Percentiles rank a stretch among this genome's conserved stretches.
Evolutionary conservation across 2,797 vertebrate species (phyloP).

Genomic region (Paguma larvata): DNA sequence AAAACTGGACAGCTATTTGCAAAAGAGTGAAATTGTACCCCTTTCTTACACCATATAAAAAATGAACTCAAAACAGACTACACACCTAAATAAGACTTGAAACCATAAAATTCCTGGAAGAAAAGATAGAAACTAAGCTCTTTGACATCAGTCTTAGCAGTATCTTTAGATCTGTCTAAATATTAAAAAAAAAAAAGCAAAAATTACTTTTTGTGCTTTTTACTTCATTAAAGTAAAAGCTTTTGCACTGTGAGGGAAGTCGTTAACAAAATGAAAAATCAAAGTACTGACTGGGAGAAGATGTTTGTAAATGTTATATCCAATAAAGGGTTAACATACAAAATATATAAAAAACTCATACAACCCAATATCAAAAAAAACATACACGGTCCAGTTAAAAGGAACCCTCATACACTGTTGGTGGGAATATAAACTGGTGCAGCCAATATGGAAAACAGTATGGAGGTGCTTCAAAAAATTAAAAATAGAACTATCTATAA

Average conservation of each 20-base stretch:
- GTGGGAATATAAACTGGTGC: not conserved
- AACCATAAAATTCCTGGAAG: too few species aligned
- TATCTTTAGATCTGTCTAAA: not conserved
- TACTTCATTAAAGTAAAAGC: not conserved
- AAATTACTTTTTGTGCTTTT: not conserved
- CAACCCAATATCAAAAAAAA: too few species aligned
- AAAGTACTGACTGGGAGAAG: too few species aligned
- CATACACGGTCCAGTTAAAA: not conserved
- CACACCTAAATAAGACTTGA: too few species aligned
- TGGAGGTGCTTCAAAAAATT: not conserved
- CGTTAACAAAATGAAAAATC: too few species aligned
- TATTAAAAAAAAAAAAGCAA: not conserved
- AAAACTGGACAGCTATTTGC: not conserved
- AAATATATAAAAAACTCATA: too few species aligned
- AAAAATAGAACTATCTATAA: too few species aligned
- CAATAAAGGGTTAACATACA: too few species aligned
- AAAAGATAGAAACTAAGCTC: too few species aligned
- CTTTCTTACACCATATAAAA: not conserved
- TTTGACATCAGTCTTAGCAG: too few species aligned
- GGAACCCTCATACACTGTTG: not conserved
- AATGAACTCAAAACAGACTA: not conserved
- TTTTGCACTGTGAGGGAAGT: not conserved
- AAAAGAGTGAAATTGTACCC: not conserved
- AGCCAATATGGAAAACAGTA: not conserved
- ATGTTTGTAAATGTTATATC: too few species aligned